Conservation (phyloP, 2,797 vertebrate genomes). For the Ciconia nigra region DNA sequence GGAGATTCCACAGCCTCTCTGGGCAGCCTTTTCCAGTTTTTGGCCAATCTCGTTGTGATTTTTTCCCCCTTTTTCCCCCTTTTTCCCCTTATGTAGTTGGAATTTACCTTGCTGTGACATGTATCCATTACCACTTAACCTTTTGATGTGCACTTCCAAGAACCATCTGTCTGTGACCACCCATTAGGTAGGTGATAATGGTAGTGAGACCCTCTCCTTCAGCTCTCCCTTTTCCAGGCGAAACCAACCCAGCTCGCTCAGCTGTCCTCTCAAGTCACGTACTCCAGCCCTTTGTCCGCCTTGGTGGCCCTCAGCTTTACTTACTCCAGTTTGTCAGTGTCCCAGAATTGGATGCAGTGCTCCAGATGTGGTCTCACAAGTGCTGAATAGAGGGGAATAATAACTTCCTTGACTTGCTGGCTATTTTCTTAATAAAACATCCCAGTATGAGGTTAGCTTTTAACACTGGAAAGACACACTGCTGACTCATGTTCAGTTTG, state of each 20-base stretch:
- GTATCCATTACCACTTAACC: neutral
- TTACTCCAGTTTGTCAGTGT: slow-evolving; percentile 3
- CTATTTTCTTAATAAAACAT: slow-evolving; percentile 58
- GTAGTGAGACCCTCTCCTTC: neutral
- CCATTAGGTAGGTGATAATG: neutral
- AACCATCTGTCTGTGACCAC: neutral
- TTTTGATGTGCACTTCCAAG: neutral
- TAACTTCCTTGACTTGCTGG: slow-evolving; percentile 42
- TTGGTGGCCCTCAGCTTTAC: slow-evolving; percentile 50
- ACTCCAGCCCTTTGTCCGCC: slow-evolving; percentile 16
- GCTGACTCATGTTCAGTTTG: slow-evolving; percentile 3
- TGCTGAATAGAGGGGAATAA: slow-evolving; percentile 49
- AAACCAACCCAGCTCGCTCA: neutral
- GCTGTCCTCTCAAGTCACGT: neutral
- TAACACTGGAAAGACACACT: neutral
- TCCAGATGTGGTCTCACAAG: slow-evolving; percentile 52
- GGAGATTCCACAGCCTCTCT: neutral
- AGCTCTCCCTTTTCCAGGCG: neutral
- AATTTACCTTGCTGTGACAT: neutral
- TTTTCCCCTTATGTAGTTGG: too few species aligned
- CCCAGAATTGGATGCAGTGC: slow-evolving; percentile 1
- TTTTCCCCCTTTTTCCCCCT: neutral
- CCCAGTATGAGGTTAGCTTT: slow-evolving; percentile 49
- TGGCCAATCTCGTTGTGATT: neutral
- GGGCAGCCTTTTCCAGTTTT: neutral